These are phyloP conservation scores for Helarctos malayanus DNA, from an alignment of 2,797 vertebrate species.

Conservation along the genomic window DNA sequence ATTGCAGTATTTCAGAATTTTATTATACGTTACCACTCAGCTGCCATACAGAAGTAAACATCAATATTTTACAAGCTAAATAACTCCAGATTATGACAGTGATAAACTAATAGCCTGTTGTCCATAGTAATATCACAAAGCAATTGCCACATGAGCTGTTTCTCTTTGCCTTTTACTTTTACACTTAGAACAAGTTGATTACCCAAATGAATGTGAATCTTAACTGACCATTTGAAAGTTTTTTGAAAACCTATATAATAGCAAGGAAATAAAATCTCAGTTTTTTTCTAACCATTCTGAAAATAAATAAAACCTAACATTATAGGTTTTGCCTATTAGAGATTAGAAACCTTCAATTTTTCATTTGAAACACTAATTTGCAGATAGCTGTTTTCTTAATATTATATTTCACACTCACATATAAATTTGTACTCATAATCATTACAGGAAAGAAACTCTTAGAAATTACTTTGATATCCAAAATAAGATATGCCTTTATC, in stretches of 20 bases:
- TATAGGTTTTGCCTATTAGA: not conserved
- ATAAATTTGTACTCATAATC: constrained; percentile 15
- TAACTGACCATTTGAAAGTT: not conserved
- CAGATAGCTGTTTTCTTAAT: not conserved
- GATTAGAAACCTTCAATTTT: not conserved
- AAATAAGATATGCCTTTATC: constrained; percentile 29
- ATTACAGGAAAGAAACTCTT: not conserved
- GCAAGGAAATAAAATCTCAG: not conserved
- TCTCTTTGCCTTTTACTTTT: constrained; percentile 18
- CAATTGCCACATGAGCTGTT: not conserved
- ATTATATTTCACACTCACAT: not conserved
- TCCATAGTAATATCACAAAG: not conserved
- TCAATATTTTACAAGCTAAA: not conserved
- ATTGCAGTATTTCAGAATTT: not conserved
- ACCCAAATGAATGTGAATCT: not conserved
- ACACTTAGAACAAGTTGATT: not conserved
- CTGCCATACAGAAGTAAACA: not conserved
- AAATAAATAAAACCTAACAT: constrained; percentile 36
- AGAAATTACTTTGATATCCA: constrained; percentile 9
- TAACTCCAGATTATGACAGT: not conserved
- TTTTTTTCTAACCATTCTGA: not conserved
- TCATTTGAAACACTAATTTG: constrained; percentile 22
- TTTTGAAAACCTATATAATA: constrained; percentile 29
- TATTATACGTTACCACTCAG: not conserved
- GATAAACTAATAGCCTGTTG: not conserved